Evolutionary conservation across 2,113 vertebrate species (phyloP).

Genomic region (Hypocryptadius cinnamomeus): DNA sequence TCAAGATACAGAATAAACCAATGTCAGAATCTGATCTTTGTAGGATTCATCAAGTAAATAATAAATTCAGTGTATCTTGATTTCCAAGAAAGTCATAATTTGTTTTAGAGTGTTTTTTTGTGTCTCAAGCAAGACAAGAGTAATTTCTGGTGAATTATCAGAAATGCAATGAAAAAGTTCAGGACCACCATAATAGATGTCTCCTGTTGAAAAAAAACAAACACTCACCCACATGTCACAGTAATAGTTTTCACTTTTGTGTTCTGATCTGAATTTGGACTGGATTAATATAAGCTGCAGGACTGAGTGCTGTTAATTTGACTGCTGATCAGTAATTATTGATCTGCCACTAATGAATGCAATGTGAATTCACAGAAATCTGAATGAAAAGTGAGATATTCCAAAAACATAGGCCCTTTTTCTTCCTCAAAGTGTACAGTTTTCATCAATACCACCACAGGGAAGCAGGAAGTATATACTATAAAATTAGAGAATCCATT

Average conservation of each 20-base stretch:
- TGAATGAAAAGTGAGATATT: not conserved
- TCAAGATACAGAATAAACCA: not conserved
- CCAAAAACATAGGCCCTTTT: not conserved
- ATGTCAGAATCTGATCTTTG: not conserved
- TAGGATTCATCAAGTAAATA: not conserved
- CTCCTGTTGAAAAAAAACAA: not conserved
- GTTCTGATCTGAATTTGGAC: not conserved
- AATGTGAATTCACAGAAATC: not conserved
- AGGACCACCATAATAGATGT: not conserved
- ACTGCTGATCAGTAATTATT: not conserved
- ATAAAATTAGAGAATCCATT: not conserved
- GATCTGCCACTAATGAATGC: not conserved
- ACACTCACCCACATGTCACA: fast-evolving
- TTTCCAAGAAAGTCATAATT: not conserved
- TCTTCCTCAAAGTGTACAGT: not conserved
- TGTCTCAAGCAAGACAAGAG: not conserved
- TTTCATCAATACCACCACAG: not conserved
- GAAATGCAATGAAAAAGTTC: not conserved
- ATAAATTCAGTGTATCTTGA: not conserved
- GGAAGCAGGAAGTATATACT: not conserved
- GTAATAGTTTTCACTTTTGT: not conserved
- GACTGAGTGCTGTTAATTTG: not conserved
- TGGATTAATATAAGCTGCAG: not conserved
- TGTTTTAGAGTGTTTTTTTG: not conserved
- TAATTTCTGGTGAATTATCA: not conserved